phyloP scores from a whole-genome alignment of 2,113 vertebrate genomes.

The Petrocephalus zakoni region DNA sequence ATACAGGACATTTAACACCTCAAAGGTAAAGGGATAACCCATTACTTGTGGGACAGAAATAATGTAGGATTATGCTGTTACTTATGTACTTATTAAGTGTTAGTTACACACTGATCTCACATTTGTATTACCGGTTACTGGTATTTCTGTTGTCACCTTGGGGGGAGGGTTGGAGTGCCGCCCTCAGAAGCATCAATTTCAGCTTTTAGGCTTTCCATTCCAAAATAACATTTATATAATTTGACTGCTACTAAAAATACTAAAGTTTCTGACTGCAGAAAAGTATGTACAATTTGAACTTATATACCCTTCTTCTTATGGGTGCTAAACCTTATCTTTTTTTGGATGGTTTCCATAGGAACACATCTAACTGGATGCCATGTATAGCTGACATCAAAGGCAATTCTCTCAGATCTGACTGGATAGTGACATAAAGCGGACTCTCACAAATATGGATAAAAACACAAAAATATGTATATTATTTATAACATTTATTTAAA shows the following conservation, averaged over 20 bases:
- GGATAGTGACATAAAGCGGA: neutral
- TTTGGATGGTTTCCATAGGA: conserved; percentile 9
- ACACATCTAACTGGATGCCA: neutral
- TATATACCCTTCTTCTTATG: conserved; percentile 9
- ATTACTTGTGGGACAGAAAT: no score
- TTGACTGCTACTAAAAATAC: conserved; percentile 16
- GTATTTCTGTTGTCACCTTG: no score
- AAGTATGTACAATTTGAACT: neutral
- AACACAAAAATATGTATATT: neutral
- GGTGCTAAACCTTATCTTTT: neutral
- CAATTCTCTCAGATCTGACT: neutral
- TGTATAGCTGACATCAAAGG: neutral
- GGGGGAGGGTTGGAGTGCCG: no score
- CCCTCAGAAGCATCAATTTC: neutral
- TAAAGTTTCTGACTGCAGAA: conserved; percentile 11
- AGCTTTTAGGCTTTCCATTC: conserved; percentile 3
- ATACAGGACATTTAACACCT: neutral
- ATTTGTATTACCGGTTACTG: no score
- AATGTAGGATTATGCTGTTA: no score
- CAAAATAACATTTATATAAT: conserved; percentile 17
- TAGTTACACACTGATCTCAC: no score
- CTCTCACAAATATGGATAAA: neutral
- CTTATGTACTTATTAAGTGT: no score
- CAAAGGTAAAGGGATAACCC: neutral
- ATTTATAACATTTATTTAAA: conserved; percentile 5